Evolutionary conservation across 2,888 invertebrate species (phyloP).

Genomic region (Morpho deidamia): DNA sequence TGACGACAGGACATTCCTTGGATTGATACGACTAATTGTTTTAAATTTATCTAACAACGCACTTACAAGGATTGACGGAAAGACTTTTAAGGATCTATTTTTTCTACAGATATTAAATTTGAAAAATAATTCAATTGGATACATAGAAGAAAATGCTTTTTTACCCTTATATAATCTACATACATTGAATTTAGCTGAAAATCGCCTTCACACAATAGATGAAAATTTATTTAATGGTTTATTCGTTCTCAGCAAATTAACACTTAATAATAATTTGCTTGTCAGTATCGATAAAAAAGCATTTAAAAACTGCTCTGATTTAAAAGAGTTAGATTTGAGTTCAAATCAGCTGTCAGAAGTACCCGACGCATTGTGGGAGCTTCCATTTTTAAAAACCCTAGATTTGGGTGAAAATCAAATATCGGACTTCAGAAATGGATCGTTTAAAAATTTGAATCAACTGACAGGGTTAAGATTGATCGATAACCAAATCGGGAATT

Average conservation of each 20-base stretch:
- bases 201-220: constrained; percentile 88
- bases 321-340: constrained; percentile 93
- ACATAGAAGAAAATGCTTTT: constrained; percentile 92
- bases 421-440: constrained; percentile 87
- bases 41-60: constrained; percentile 92
- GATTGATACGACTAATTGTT: constrained; percentile 89
- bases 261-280: constrained; percentile 91
- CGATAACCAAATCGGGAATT: constrained; percentile 92
- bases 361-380: constrained; percentile 89
- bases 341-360: constrained; percentile 90
- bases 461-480: constrained; percentile 92
- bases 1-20: constrained; percentile 90
- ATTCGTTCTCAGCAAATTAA: constrained; percentile 89
- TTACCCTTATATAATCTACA: constrained; percentile 92
- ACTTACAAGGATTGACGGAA: constrained; percentile 89
- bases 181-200: constrained; percentile 92
- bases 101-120: constrained; percentile 91
- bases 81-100: constrained; percentile 91
- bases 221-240: constrained; percentile 90
- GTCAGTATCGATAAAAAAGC: constrained; percentile 87
- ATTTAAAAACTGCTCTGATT: constrained; percentile 91
- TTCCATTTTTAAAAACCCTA: constrained; percentile 90
- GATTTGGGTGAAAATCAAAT: constrained; percentile 96
- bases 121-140: constrained; percentile 92
- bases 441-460: constrained; percentile 90